These are phyloP conservation scores for Lepidurus arcticus DNA, from an alignment of 1,140 invertebrate species.

Conservation along the genomic window DNA sequence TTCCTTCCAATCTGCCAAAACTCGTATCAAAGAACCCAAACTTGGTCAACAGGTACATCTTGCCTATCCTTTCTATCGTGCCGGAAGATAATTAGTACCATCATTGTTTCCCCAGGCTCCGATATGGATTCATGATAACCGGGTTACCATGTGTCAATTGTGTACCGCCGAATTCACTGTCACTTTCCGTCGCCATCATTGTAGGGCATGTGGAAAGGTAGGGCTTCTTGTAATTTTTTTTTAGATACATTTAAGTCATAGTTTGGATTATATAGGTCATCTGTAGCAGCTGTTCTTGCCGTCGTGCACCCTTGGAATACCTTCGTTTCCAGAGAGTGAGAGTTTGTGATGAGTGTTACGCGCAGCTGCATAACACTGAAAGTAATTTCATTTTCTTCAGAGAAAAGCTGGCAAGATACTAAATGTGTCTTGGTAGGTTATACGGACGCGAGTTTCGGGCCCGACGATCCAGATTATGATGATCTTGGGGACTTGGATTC, in stretches of 20 bases:
- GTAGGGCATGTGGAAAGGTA: conserved; percentile 67
- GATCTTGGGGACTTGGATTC: neutral
- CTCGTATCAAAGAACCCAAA: conserved; percentile 40
- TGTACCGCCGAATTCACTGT: conserved; percentile 65
- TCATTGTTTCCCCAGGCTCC: conserved; percentile 49
- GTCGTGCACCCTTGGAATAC: conserved; percentile 61
- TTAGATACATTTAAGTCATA: conserved; percentile 16
- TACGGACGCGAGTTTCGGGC: neutral
- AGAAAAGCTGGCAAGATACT: neutral
- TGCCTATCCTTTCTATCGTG: neutral
- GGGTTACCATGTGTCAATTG: conserved; percentile 67
- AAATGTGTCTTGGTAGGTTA: conserved; percentile 25
- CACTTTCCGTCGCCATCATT: conserved; percentile 67
- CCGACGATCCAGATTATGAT: neutral
- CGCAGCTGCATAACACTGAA: conserved; percentile 47
- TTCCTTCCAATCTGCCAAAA: conserved; percentile 34
- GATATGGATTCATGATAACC: conserved; percentile 60
- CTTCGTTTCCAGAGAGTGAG: conserved; percentile 52
- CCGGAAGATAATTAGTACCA: neutral
- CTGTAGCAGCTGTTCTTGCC: conserved; percentile 62
- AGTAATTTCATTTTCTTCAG: conserved; percentile 25
- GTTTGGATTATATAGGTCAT: conserved; percentile 52
- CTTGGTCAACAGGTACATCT: conserved; percentile 41
- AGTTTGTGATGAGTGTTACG: conserved; percentile 57
- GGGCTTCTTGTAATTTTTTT: conserved; percentile 36